A percentile compares a stretch with the other conserved stretches of the same genome.
Evolutionary conservation across 2,797 vertebrate genomes (phyloP).

Genomic region (Anniella stebbinsi): DNA sequence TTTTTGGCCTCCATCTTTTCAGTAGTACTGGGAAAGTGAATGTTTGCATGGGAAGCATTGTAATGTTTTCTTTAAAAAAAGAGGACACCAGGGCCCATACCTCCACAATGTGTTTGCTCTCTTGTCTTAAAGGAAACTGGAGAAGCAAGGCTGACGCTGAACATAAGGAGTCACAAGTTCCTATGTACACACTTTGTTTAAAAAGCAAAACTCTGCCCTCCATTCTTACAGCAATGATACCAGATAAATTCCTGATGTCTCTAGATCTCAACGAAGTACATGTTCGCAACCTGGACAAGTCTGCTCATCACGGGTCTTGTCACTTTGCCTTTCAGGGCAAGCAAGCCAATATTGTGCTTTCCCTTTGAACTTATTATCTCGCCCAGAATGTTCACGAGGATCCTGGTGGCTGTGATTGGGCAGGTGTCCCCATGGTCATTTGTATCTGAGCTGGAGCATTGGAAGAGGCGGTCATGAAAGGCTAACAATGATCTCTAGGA

Average conservation of each 20-base stretch:
- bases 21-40: not conserved
- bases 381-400: not conserved
- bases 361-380: not conserved
- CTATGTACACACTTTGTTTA: not conserved
- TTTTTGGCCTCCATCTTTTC: not conserved
- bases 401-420: not conserved
- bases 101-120: too few species aligned
- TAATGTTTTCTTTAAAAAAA: not conserved
- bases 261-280: not conserved
- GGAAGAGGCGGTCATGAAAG: not conserved
- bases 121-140: too few species aligned
- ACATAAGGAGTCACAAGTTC: not conserved
- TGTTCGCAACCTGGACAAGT: not conserved
- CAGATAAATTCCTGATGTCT: not conserved
- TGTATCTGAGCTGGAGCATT: not conserved
- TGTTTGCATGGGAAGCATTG: not conserved
- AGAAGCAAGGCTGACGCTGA: not conserved
- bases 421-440: not conserved
- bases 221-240: not conserved
- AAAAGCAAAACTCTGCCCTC: not conserved
- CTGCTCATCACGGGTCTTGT: not conserved
- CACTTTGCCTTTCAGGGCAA: not conserved
- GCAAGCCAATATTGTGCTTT: not conserved
- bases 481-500: not conserved
- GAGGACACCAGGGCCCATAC: not conserved